Evolutionary conservation across 2,888 invertebrate species (phyloP).

Genomic region (Drosophila testacea): DNA sequence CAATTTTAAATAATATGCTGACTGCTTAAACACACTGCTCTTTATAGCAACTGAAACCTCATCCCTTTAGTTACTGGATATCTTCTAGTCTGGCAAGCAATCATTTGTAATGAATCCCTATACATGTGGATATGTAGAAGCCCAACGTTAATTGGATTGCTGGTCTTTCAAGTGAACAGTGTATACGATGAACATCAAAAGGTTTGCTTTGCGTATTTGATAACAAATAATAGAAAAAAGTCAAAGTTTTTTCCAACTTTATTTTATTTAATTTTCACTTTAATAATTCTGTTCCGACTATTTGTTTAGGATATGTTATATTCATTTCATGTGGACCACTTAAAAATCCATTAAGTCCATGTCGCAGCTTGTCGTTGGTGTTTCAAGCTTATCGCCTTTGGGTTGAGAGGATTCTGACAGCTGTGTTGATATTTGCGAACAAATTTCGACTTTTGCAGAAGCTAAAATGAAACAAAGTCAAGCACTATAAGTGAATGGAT

Average conservation of each 20-base stretch:
- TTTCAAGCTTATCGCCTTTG: constrained; percentile 5
- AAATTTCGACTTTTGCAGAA: constrained; percentile 34
- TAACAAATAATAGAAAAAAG: not conserved
- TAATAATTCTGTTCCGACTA: not conserved
- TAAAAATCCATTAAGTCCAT: constrained; percentile 41
- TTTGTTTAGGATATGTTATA: constrained; percentile 13
- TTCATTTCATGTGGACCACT: constrained; percentile 22
- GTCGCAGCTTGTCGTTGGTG: not conserved
- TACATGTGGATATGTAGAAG: not conserved
- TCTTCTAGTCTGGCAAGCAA: not conserved
- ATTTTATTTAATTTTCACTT: constrained; percentile 6
- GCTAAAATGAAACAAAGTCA: constrained; percentile 12
- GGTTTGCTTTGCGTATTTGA: not conserved
- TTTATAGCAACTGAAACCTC: not conserved
- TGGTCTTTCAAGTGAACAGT: constrained; percentile 2
- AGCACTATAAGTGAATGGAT: constrained; percentile 17
- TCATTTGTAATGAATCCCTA: not conserved
- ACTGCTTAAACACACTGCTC: not conserved
- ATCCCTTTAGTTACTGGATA: not conserved
- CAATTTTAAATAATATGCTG: not conserved
- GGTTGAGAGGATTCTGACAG: constrained; percentile 5
- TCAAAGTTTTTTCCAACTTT: not conserved
- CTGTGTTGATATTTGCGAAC: constrained; percentile 36
- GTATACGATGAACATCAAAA: constrained; percentile 11
- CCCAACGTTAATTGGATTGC: constrained; percentile 27